phyloP scores from a whole-genome alignment of 64 coral and sea anemone species.

The Pocillopora damicornis region DNA sequence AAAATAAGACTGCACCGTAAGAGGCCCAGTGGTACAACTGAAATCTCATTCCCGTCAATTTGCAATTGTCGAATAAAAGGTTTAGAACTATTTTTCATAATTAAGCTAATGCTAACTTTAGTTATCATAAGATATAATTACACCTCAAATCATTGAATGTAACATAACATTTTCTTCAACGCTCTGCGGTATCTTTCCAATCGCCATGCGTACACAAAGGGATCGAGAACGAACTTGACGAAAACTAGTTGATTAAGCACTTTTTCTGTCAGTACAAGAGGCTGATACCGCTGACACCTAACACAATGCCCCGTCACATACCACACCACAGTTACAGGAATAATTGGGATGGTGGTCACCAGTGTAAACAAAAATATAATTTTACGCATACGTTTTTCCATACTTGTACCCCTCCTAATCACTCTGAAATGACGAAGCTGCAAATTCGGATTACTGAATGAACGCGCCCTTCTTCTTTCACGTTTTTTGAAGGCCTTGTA shows the following conservation, averaged over 20 bases:
- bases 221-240: conserved; percentile 54
- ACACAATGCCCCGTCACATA: conserved; percentile 11
- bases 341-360: conserved; percentile 15
- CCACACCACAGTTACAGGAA: conserved; percentile 42
- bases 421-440: background rate
- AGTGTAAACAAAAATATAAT: conserved; percentile 36
- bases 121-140: background rate
- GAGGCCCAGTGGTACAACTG: no score
- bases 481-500: conserved; percentile 24
- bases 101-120: no score
- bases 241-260: conserved; percentile 31
- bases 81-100: no score
- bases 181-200: conserved; percentile 51
- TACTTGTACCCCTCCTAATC: background rate
- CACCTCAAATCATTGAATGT: background rate
- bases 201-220: conserved; percentile 59
- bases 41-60: no score
- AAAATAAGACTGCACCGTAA: no score
- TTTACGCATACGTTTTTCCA: conserved; percentile 5
- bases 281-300: background rate
- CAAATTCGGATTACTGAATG: background rate
- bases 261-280: background rate
- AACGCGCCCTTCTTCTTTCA: background rate
- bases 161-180: conserved; percentile 13
- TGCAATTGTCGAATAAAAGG: no score